phyloP scores from a whole-genome alignment of 2,113 vertebrate genomes.

The Eupsittula cactorum region DNA sequence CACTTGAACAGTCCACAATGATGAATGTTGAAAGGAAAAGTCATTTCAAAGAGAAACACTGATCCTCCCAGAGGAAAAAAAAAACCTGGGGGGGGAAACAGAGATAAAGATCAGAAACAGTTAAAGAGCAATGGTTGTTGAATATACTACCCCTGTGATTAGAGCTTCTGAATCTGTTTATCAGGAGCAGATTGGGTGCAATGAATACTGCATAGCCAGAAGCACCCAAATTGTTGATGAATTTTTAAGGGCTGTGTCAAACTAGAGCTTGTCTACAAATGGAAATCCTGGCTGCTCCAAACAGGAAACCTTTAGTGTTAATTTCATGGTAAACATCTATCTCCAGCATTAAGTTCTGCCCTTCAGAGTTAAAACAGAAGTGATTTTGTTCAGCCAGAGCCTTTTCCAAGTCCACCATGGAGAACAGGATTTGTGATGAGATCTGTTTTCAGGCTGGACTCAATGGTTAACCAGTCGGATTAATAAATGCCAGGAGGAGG shows the following conservation, averaged over 20 bases:
- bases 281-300: neutral
- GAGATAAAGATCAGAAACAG: conserved; percentile 52
- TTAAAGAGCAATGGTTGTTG: conserved; percentile 36
- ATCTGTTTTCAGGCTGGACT: conserved; percentile 34
- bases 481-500: conserved; percentile 74
- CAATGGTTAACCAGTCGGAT: conserved; percentile 71
- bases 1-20: neutral
- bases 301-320: neutral
- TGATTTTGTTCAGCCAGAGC: conserved; percentile 46
- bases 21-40: conserved; percentile 48
- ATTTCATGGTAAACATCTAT: conserved; percentile 45
- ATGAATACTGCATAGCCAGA: conserved; percentile 1
- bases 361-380: conserved; percentile 40
- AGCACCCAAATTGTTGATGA: conserved; percentile 8
- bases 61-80: conserved; percentile 1
- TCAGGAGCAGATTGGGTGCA: neutral
- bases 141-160: conserved; percentile 8
- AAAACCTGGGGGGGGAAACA: neutral
- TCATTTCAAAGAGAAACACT: conserved; percentile 39
- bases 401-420: conserved; percentile 11
- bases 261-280: neutral
- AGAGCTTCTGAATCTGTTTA: conserved; percentile 26
- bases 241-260: neutral
- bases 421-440: conserved; percentile 57
- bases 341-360: conserved; percentile 36